These are phyloP conservation scores for Belgica antarctica DNA, from an alignment of 2,888 invertebrate species.

Conservation along the genomic window DNA sequence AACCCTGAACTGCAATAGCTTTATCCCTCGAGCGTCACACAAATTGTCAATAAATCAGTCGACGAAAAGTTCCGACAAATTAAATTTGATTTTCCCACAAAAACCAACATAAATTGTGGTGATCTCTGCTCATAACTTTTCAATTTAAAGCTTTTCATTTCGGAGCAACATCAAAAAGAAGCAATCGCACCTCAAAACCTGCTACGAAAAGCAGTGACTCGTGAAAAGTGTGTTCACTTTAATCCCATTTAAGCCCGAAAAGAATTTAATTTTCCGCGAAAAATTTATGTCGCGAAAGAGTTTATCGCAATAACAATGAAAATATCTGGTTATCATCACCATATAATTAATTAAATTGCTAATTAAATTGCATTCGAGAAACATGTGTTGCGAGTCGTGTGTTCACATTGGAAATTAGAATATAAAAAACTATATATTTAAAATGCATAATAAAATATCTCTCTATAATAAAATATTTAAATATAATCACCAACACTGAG, in stretches of 20 bases:
- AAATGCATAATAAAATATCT: constrained; percentile 44
- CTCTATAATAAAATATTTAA: constrained; percentile 38
- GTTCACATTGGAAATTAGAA: constrained; percentile 41
- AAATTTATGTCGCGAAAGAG: constrained; percentile 12
- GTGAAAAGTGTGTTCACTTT: constrained; percentile 35
- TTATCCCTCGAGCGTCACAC: no score
- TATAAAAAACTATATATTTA: constrained; percentile 43
- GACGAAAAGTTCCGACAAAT: no score
- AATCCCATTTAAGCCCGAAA: not conserved
- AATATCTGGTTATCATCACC: constrained; percentile 17
- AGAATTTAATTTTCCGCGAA: not conserved
- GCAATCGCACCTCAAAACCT: constrained; percentile 1
- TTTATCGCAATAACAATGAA: constrained; percentile 20
- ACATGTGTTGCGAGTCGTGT: constrained; percentile 37
- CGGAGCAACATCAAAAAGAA: not conserved
- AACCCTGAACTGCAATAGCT: no score
- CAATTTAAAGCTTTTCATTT: not conserved
- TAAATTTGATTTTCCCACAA: not conserved
- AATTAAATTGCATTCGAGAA: constrained; percentile 42
- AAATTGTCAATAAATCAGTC: no score
- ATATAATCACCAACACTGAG: constrained; percentile 37
- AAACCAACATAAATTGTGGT: not conserved
- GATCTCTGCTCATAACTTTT: not conserved
- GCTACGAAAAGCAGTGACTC: not conserved
- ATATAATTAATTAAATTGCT: constrained; percentile 17